Base-by-base conservation (phyloP, 2,797 vertebrate genomes). In the Acanthopagrus latus region DNA sequence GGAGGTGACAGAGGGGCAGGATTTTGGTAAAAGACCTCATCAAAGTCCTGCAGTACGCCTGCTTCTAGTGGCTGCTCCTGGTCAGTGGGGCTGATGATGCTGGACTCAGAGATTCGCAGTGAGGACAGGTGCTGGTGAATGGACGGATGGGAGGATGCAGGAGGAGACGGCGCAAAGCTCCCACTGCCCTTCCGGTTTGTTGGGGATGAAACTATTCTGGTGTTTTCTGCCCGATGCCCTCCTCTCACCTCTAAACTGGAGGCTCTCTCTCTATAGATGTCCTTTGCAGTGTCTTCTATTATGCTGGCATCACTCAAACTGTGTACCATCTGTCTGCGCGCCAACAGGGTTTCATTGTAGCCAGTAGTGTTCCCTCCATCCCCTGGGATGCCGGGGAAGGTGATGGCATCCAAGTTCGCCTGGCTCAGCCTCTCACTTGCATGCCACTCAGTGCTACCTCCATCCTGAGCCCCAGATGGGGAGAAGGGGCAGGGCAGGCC, bases 41-140 rank as follows among this genome's bases (percentile, higher is more conserved):
- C 96, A 0, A 94, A 95, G 2, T 92, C 90, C 27, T 38, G 75
- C 2, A 7, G 51, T 0, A 17, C 16, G 20, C 59, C 50, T 2
- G 14, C 18, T n/a, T 76, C 48, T 0, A 46, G 7, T 3, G 66
- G 72, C 0, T 51, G 60, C 57, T 84, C 81, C 18, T 56, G 78
- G 59, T 77, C 63, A 0, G 6, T 0, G 52, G 51, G 23, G 68
- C 62, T 46, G 1, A 44, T 21, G n/a, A 96, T 90, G 84, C 74
- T 90, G 0, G 97, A 96, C 86, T 98, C 97, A 0, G 97, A 98
- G 86, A 97, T 97, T 0, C 87, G 89, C 9, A 97, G 94, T 3
- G 96, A 95, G 70, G 92, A 74, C 57, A 93, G 88, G 27, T 67
- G 80, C 18, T 44, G 84, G 1, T 46, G 59, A n/a, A 54, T 5